These are phyloP conservation scores for Pimpla rufipes DNA, from an alignment of 2,888 invertebrate genomes.

Conservation along the genomic window DNA sequence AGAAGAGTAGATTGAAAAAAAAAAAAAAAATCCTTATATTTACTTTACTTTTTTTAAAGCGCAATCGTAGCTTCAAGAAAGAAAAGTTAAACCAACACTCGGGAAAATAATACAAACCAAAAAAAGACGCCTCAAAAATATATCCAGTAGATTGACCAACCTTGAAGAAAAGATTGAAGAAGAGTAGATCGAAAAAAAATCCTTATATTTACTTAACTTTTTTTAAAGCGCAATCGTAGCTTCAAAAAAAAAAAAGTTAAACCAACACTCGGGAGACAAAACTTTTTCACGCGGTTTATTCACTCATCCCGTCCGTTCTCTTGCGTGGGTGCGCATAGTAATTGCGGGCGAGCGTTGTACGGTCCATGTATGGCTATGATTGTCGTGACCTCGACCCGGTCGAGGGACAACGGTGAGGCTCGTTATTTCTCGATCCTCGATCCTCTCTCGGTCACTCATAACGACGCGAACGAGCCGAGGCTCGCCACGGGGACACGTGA, in stretches of 20 bases:
- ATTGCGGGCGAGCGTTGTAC: conserved; percentile 58
- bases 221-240: background rate
- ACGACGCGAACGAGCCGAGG: conserved; percentile 32
- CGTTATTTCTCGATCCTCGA: conserved; percentile 64
- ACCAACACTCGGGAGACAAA: background rate
- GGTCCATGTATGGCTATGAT: conserved; percentile 65
- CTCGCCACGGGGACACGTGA: conserved; percentile 6
- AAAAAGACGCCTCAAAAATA: too few relatives aligned
- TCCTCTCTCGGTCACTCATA: conserved; percentile 61
- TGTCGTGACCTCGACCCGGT: conserved; percentile 69
- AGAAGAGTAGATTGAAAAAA: too few relatives aligned
- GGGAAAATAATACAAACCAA: too few relatives aligned
- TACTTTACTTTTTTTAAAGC: too few relatives aligned
- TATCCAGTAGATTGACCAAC: too few relatives aligned
- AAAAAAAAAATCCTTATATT: too few relatives aligned
- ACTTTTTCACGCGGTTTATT: conserved; percentile 29
- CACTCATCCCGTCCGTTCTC: conserved; percentile 30
- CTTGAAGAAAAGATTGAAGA: too few relatives aligned
- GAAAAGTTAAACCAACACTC: background rate
- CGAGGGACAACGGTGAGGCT: conserved; percentile 68
- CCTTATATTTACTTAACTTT: too few relatives aligned
- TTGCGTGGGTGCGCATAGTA: conserved; percentile 57
- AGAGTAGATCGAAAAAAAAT: too few relatives aligned
- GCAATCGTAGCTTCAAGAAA: background rate
- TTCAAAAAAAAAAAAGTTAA: background rate